These are phyloP conservation scores for Parus major DNA, from an alignment of 2,113 vertebrate genomes.

Conservation along the genomic window DNA sequence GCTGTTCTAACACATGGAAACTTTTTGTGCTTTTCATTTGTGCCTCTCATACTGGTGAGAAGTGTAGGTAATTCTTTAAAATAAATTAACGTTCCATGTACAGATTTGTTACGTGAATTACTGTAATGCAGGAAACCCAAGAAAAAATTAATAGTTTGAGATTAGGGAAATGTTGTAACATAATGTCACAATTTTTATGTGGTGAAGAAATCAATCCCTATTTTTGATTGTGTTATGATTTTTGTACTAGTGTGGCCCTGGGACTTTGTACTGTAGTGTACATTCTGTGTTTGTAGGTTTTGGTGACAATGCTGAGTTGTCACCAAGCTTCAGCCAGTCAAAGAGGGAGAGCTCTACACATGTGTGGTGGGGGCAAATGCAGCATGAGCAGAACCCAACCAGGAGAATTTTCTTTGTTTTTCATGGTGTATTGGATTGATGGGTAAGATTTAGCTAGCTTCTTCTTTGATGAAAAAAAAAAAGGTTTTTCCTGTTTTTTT, in stretches of 20 bases:
- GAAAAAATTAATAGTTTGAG: not conserved
- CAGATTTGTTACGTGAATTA: not conserved
- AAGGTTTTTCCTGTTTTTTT: not conserved
- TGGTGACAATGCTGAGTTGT: not conserved
- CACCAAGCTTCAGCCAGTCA: not conserved
- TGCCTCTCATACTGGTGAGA: not conserved
- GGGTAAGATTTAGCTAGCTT: not conserved
- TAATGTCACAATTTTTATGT: not conserved
- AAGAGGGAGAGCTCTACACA: not conserved
- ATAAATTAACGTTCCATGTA: not conserved
- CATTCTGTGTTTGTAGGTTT: not conserved
- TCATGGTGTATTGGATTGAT: not conserved
- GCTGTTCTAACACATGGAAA: not conserved
- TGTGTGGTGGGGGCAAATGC: fast-evolving
- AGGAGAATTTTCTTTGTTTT: not conserved
- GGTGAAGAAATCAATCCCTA: not conserved
- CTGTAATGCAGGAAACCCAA: not conserved
- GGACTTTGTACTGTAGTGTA: not conserved
- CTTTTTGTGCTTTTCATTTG: not conserved
- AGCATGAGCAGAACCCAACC: not conserved
- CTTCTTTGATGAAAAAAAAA: not conserved
- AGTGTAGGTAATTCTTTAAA: not conserved
- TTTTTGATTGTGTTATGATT: not conserved
- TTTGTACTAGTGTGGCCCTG: not conserved
- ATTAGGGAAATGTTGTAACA: not conserved